A percentile compares a stretch with the other conserved stretches of the same genome.
phyloP scores from a whole-genome alignment of 2,888 invertebrate genomes.

The Drosophila niveifrons region DNA sequence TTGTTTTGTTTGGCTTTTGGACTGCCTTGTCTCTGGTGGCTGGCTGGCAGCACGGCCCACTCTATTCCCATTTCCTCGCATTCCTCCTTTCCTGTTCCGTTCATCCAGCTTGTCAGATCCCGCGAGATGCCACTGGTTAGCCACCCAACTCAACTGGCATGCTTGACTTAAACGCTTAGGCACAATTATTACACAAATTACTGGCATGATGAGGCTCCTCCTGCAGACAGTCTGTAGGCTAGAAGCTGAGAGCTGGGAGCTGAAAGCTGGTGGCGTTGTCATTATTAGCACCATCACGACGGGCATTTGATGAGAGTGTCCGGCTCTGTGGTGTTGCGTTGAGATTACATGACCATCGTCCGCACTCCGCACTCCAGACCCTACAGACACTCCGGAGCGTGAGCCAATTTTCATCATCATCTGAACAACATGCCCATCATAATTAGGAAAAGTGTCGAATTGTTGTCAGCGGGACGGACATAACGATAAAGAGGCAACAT shows the following conservation, averaged over 20 bases:
- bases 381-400: constrained; percentile 9
- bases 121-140: constrained; percentile 67
- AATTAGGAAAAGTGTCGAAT: constrained; percentile 80
- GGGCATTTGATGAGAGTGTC: constrained; percentile 67
- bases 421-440: constrained; percentile 78
- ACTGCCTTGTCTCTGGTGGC: constrained; percentile 27
- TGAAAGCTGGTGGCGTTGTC: constrained; percentile 37
- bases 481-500: constrained; percentile 46
- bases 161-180: constrained; percentile 80
- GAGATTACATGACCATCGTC: constrained; percentile 55
- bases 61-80: neutral
- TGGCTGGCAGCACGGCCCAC: neutral
- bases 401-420: constrained; percentile 65
- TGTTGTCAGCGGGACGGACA: constrained; percentile 61
- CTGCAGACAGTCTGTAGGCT: neutral
- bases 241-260: neutral
- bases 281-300: constrained; percentile 69
- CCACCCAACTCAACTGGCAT: constrained; percentile 67
- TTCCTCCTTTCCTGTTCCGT: neutral
- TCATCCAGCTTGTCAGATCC: constrained; percentile 40
- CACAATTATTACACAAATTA: constrained; percentile 81
- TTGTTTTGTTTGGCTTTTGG: constrained; percentile 54
- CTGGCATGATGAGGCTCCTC: constrained; percentile 20
- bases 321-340: constrained; percentile 54
- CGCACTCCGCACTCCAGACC: constrained; percentile 14